A percentile compares a stretch with the other conserved stretches of the same genome.
These are phyloP conservation scores for Agriopis aurantiaria DNA, from an alignment of 2,888 invertebrate species.

Conservation along the genomic window DNA sequence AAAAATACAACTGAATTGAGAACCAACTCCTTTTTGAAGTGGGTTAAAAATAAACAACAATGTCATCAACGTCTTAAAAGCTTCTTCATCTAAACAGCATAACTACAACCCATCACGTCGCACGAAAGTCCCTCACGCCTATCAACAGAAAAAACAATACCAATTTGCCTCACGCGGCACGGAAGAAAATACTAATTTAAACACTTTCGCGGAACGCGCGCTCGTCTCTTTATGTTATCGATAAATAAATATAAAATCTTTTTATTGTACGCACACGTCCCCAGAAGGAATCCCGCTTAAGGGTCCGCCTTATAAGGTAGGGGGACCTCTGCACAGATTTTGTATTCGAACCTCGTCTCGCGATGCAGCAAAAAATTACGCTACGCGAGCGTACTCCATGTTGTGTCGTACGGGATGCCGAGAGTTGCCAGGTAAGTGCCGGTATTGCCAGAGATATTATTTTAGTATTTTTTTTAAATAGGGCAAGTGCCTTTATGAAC, in stretches of 20 bases:
- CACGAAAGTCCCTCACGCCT: constrained; percentile 30
- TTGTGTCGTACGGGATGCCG: constrained; percentile 70
- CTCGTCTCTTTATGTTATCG: constrained; percentile 63
- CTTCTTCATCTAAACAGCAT: constrained; percentile 6
- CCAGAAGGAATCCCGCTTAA: constrained; percentile 77
- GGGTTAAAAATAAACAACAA: not conserved
- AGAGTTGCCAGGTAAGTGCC: constrained; percentile 56
- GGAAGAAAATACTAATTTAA: constrained; percentile 70
- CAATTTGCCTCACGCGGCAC: constrained; percentile 55
- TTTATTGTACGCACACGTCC: constrained; percentile 80
- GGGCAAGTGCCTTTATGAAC: no score
- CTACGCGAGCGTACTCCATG: constrained; percentile 72
- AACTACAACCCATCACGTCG: constrained; percentile 11
- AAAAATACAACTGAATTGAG: no score
- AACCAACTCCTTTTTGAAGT: no score
- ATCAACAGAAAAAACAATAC: constrained; percentile 35
- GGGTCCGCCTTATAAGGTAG: constrained; percentile 76
- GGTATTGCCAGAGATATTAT: constrained; percentile 23
- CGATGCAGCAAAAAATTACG: constrained; percentile 77
- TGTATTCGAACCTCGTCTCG: constrained; percentile 71
- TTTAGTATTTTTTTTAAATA: not conserved
- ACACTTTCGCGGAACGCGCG: constrained; percentile 67
- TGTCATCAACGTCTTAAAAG: constrained; percentile 1
- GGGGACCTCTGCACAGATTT: constrained; percentile 74
- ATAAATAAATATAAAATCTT: constrained; percentile 79